Base-by-base conservation (phyloP, 2,888 invertebrate genomes). In the Cenopis cana region DNA sequence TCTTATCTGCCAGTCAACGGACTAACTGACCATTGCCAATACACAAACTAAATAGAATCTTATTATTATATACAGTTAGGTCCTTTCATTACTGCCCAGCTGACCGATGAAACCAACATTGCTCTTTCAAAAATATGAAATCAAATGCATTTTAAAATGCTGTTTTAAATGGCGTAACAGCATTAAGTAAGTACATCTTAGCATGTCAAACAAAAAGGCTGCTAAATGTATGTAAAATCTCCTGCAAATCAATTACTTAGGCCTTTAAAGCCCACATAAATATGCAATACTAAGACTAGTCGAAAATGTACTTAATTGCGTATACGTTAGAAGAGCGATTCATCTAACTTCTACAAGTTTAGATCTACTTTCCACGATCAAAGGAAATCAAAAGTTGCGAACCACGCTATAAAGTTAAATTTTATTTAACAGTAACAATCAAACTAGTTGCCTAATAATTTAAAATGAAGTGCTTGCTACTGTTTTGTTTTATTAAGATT, bases 401-500 rank as follows among this genome's bases (percentile, higher is more conserved):
- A 14, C 10, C 11, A n/a, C 11, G 17, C 20, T 20, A 61, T 67
- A 71, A 52, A 55, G 66, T 67, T 18, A 18, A 9, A 60, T 71
- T 61, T 61, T 12, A 49, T 14, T 55, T 29, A 61, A 12, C 36
- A 12, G 18, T 3, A 52, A 24, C 18, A 49, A 60, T 49, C 66
- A 66, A 61, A 62, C 69, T 62, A 71, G 67, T 71, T 71, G 66
- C 67, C 71, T 56, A 71, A 71, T 71, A 56, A 55, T n/a, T 66
- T 69, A 56, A 60, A 67, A 67, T 55, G 71, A 67, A 67, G 66
- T 67, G 71, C 71, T 61, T 61, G 71, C 71, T 61, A 56, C 71
- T 71, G 72, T 74, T 81, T 82, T 79, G 77, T 79, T 81, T 82
- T 82, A 75, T 82, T 81, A 80, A 75, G 81, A 82, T 82, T 82